Conservation (phyloP, 2,113 vertebrate genomes). For the Glaucomys volans region DNA sequence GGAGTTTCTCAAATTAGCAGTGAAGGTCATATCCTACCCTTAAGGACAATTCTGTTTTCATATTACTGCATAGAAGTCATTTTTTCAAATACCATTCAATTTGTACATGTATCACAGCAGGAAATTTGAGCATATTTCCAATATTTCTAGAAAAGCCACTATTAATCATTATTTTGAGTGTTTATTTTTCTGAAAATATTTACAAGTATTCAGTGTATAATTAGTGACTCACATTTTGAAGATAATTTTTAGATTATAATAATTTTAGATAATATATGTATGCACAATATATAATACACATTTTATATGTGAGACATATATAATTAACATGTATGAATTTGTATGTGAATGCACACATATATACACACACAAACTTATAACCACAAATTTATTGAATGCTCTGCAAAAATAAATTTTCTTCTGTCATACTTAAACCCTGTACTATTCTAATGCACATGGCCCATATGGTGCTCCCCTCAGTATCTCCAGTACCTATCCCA, state of each 20-base stretch:
- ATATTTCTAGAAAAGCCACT: neutral
- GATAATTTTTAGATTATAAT: neutral
- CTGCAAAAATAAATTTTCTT: neutral
- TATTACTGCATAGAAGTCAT: neutral
- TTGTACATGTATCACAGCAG: neutral
- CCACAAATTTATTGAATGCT: neutral
- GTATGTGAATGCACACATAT: neutral
- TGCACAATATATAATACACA: neutral
- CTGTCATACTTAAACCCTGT: neutral
- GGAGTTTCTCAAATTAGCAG: neutral
- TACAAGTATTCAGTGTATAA: conserved; percentile 20
- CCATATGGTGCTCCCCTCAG: neutral
- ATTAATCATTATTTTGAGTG: neutral
- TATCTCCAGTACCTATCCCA: neutral
- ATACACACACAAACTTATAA: neutral
- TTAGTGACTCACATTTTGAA: neutral
- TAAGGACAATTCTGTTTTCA: neutral
- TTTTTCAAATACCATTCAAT: neutral
- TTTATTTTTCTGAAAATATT: conserved; percentile 53
- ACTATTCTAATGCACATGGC: neutral
- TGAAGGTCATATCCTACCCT: neutral
- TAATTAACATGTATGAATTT: neutral
- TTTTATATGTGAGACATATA: neutral
- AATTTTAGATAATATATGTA: neutral
- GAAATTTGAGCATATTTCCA: neutral